Conservation (phyloP, 2,113 vertebrate species). For the Mirounga angustirostris region DNA sequence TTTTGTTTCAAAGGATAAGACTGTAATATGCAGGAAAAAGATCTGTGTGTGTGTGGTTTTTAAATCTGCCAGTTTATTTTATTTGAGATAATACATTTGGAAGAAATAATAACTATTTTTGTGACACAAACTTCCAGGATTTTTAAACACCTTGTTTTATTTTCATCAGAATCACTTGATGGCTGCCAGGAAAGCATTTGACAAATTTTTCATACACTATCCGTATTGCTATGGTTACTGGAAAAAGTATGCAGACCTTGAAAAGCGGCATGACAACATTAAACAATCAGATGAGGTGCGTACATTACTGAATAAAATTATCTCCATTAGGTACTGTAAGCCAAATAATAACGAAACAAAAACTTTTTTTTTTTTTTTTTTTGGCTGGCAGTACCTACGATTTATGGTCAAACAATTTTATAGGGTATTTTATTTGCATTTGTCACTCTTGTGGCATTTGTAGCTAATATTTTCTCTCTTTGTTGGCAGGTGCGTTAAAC, state of each 20-base stretch:
- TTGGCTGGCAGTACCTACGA: slow-evolving; percentile 89
- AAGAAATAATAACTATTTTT: slow-evolving; percentile 34
- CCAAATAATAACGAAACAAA: slow-evolving; percentile 86
- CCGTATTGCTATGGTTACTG: slow-evolving; percentile 99
- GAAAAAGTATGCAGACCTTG: slow-evolving; percentile 99
- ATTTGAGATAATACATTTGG: slow-evolving; percentile 29
- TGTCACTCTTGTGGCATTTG: slow-evolving; percentile 90
- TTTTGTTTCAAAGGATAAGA: slow-evolving; percentile 26
- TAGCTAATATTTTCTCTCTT: slow-evolving; percentile 94
- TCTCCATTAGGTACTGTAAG: slow-evolving; percentile 85
- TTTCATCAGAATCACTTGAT: slow-evolving; percentile 92
- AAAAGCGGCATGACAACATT: slow-evolving; percentile 94
- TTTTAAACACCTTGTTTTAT: slow-evolving; percentile 67
- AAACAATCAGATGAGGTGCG: slow-evolving; percentile 97
- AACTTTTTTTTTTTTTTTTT: slow-evolving; percentile 79
- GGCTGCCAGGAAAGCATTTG: slow-evolving; percentile 95
- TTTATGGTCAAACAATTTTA: slow-evolving; percentile 83
- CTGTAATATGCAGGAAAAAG: not conserved
- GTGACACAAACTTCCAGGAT: slow-evolving; percentile 30
- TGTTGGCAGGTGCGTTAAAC: slow-evolving; percentile 95
- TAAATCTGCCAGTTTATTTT: not conserved
- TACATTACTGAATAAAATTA: slow-evolving; percentile 79
- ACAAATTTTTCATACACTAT: slow-evolving; percentile 96
- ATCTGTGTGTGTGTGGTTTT: not conserved
- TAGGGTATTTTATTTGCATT: slow-evolving; percentile 90